These are phyloP conservation scores for Paguma larvata DNA, from an alignment of 2,797 vertebrate genomes.

Conservation along the genomic window DNA sequence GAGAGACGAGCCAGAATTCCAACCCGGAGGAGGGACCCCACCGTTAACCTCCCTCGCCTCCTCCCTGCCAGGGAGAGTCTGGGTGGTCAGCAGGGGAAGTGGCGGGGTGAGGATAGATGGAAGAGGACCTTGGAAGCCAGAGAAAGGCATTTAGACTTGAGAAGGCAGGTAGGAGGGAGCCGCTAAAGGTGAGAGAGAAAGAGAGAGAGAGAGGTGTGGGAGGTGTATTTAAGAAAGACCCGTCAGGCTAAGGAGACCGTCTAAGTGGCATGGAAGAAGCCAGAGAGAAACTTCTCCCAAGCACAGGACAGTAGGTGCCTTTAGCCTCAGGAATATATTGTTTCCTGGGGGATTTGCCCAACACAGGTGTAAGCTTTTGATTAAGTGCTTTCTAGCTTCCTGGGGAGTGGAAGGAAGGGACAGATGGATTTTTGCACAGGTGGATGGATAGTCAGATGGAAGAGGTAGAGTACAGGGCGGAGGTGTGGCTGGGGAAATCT, in stretches of 20 bases:
- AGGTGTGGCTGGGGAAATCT: neutral
- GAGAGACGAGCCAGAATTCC: neutral
- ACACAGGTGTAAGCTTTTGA: neutral
- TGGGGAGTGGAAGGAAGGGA: neutral
- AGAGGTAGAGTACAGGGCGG: neutral
- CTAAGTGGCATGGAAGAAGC: neutral
- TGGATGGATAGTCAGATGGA: neutral
- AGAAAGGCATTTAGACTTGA: slow-evolving; percentile 7
- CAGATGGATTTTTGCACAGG: neutral
- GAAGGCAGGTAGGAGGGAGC: neutral
- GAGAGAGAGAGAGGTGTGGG: neutral
- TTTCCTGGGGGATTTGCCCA: neutral
- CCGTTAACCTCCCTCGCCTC: neutral
- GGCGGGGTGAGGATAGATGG: neutral
- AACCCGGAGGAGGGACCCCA: neutral
- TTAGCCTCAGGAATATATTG: neutral
- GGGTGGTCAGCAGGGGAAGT: neutral
- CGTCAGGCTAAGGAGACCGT: neutral
- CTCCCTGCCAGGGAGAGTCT: neutral
- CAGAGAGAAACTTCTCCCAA: slow-evolving; percentile 5
- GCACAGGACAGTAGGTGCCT: neutral
- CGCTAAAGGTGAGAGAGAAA: neutral
- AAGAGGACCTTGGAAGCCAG: neutral
- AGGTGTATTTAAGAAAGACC: neutral
- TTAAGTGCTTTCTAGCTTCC: neutral